Evolutionary conservation across 2,113 vertebrate species (phyloP).

Genomic region (Eleginops maclovinus): DNA sequence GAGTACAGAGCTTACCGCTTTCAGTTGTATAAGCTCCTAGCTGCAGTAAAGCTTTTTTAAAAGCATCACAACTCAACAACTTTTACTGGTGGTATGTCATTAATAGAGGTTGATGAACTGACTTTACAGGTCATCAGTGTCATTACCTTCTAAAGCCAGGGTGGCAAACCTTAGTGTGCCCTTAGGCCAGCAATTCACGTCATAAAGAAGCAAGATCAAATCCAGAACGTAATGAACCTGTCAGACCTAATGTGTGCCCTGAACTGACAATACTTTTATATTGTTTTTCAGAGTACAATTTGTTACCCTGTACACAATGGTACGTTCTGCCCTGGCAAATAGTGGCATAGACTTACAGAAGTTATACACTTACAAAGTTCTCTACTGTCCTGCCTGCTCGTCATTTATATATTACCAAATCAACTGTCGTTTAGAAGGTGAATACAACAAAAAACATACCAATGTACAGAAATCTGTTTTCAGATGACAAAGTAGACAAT

Average conservation of each 20-base stretch:
- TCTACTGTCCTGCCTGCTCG: background rate
- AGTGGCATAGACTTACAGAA: background rate
- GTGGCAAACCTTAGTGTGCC: background rate
- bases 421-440: background rate
- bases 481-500: background rate
- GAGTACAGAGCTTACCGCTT: conserved; percentile 24
- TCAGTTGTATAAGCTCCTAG: conserved; percentile 17
- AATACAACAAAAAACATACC: background rate
- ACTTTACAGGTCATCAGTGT: background rate
- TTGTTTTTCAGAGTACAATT: background rate
- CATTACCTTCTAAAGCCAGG: background rate
- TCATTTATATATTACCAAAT: background rate
- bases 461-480: background rate
- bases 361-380: background rate
- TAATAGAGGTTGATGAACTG: background rate
- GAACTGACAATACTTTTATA: background rate
- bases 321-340: background rate
- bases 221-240: background rate
- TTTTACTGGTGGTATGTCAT: background rate
- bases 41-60: conserved; percentile 33
- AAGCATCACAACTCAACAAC: background rate
- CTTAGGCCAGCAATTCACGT: background rate
- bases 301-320: background rate
- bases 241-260: background rate
- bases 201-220: background rate